These are phyloP conservation scores for Phylloscopus whistleri DNA, from an alignment of 2,113 vertebrate species.

Conservation along the genomic window DNA sequence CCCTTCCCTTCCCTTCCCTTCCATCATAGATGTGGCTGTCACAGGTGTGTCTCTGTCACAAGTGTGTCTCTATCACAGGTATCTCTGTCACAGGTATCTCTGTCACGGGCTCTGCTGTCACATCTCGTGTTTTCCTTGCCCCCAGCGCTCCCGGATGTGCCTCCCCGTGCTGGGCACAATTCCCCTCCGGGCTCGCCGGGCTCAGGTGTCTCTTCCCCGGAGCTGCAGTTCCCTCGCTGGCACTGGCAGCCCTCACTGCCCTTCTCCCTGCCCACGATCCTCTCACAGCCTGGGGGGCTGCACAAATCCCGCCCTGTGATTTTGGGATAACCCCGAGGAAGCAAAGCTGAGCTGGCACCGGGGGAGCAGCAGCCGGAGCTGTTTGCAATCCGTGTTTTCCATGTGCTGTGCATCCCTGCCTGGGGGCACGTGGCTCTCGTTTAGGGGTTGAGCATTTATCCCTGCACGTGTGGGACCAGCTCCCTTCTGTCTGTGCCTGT, in stretches of 20 bases:
- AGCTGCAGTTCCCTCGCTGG: background rate
- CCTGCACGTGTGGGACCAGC: background rate
- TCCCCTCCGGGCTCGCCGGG: background rate
- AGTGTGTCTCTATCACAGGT: no score
- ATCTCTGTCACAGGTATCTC: no score
- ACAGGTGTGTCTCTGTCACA: background rate
- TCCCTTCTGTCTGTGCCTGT: background rate
- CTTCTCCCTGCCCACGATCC: background rate
- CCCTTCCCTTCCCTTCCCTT: no score
- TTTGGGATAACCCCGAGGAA: background rate
- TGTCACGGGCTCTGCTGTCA: background rate
- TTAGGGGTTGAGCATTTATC: background rate
- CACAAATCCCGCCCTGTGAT: background rate
- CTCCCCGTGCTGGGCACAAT: background rate
- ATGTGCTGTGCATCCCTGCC: background rate
- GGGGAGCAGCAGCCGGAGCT: no score
- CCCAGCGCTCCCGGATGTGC: background rate
- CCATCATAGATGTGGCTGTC: no score
- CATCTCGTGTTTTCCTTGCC: background rate
- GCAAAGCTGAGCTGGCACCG: background rate
- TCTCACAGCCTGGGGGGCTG: background rate
- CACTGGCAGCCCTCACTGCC: background rate
- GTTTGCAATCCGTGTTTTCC: background rate
- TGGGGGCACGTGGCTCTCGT: background rate
- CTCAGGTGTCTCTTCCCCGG: background rate